Conservation (phyloP, 2,888 invertebrate species). For the Oscheius sp. region DNA sequence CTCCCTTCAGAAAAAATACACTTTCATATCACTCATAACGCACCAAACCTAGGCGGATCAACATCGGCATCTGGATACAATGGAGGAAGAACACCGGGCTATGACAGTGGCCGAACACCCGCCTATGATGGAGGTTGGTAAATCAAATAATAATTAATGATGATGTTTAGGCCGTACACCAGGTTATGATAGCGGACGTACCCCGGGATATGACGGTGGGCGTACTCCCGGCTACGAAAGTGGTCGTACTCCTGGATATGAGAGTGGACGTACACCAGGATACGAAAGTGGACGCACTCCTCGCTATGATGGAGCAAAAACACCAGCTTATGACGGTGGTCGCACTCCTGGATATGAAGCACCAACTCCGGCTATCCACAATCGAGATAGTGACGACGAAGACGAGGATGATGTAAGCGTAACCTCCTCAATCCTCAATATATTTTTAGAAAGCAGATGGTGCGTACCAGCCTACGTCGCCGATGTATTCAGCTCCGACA, state of each 20-base stretch:
- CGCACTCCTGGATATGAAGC: constrained; percentile 31
- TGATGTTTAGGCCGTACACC: no score
- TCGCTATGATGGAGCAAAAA: constrained; percentile 39
- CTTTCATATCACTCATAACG: no score
- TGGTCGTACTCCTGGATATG: constrained; percentile 31
- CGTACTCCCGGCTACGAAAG: constrained; percentile 37
- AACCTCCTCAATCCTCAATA: neutral
- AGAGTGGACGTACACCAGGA: constrained; percentile 32
- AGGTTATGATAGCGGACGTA: constrained; percentile 30
- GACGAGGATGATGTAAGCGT: constrained; percentile 18
- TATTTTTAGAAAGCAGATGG: neutral
- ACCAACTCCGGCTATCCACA: constrained; percentile 29
- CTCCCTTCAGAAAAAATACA: no score
- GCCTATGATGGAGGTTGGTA: constrained; percentile 74
- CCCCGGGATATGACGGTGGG: constrained; percentile 74
- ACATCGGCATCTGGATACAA: constrained; percentile 38
- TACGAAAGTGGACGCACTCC: constrained; percentile 76
- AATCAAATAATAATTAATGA: no score
- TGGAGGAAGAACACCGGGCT: constrained; percentile 76
- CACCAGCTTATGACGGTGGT: constrained; percentile 73
- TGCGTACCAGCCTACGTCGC: constrained; percentile 59
- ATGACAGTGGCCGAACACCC: constrained; percentile 83
- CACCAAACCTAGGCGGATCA: no score
- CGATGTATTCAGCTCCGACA: constrained; percentile 54
- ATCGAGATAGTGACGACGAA: neutral